Percentiles rank a stretch among this genome's conserved stretches.
phyloP scores from a whole-genome alignment of 1,140 invertebrate species.

The Sycobia sp. region DNA sequence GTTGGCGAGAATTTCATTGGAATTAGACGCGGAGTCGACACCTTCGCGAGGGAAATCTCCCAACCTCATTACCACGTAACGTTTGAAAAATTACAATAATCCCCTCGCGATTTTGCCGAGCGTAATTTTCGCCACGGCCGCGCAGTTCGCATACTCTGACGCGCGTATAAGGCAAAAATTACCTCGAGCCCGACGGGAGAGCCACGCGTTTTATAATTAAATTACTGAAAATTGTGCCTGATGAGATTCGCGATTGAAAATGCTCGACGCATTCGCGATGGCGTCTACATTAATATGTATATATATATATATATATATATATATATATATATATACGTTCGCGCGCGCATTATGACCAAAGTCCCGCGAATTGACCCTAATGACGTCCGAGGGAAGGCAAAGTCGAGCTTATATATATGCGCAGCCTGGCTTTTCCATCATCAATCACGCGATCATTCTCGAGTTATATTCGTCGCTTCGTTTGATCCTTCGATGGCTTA shows the following conservation, averaged over 20 bases:
- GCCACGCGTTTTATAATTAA: constrained; percentile 22
- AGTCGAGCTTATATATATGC: too few species aligned
- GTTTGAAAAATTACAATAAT: constrained; percentile 14
- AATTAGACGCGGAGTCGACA: too few species aligned
- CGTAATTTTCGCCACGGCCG: neutral
- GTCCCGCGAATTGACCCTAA: constrained; percentile 28
- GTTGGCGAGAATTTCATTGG: too few species aligned
- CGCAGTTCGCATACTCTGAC: neutral
- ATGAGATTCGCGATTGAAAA: constrained; percentile 25
- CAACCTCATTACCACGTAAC: neutral
- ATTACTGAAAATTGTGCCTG: constrained; percentile 13
- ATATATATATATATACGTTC: too few species aligned
- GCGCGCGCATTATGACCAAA: constrained; percentile 1
- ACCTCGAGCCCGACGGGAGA: neutral
- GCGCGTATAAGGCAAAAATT: neutral
- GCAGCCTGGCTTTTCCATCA: constrained; percentile 11
- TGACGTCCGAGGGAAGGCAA: constrained; percentile 7
- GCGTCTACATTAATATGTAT: too few species aligned
- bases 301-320: too few species aligned
- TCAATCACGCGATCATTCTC: constrained; percentile 30
- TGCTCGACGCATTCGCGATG: neutral
- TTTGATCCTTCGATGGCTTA: constrained; percentile 42
- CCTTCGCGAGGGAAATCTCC: neutral
- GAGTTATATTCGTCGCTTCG: constrained; percentile 31
- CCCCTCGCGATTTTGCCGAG: too few species aligned